phyloP scores from a whole-genome alignment of 1,140 invertebrate species.

The Drosophila kohkoa region DNA sequence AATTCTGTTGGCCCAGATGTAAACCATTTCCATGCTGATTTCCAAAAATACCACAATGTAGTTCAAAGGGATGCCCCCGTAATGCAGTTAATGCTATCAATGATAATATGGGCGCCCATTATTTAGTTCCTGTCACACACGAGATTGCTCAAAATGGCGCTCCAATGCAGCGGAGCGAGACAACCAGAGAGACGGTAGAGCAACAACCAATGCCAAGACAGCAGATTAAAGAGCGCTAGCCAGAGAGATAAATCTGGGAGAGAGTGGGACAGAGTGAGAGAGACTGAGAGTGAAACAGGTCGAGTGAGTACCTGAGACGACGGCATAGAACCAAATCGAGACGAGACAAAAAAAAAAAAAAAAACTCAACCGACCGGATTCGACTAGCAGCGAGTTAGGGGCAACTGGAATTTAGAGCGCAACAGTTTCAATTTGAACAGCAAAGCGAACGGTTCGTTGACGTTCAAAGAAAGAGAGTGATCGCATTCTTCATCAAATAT shows the following conservation, averaged over 20 bases:
- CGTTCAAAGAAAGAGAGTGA: not conserved
- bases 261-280: constrained; percentile 21
- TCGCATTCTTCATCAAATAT: not conserved
- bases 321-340: constrained; percentile 25
- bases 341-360: not conserved
- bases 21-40: constrained; percentile 53
- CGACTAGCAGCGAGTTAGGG: constrained; percentile 60
- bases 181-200: constrained; percentile 20
- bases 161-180: constrained; percentile 45
- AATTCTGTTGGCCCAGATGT: constrained; percentile 52
- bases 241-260: constrained; percentile 1
- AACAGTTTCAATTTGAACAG: constrained; percentile 69
- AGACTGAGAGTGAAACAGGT: constrained; percentile 57
- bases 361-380: constrained; percentile 65
- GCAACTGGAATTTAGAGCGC: constrained; percentile 29
- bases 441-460: constrained; percentile 61
- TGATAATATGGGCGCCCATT: constrained; percentile 62
- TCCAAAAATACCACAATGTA: constrained; percentile 49
- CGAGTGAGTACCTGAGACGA: constrained; percentile 62
- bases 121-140: constrained; percentile 34
- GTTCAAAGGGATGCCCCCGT: constrained; percentile 56
- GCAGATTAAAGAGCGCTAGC: constrained; percentile 34
- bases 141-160: constrained; percentile 65
- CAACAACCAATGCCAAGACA: constrained; percentile 56
- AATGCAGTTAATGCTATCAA: constrained; percentile 58